Evolutionary conservation across 2,888 invertebrate species (phyloP).

Genomic region (Pharmacophagus antenor): DNA sequence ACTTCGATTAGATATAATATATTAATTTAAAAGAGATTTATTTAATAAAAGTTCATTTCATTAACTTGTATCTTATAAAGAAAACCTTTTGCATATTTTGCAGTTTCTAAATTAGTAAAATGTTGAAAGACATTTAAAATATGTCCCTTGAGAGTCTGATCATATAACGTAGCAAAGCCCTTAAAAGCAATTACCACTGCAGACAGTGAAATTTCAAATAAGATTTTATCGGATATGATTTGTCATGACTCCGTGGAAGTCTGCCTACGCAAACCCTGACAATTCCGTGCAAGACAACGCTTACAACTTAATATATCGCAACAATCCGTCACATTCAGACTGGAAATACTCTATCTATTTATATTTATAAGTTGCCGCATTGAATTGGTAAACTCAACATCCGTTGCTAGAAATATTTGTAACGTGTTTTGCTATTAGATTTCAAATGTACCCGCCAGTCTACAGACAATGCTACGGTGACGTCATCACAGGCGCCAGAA

Average conservation of each 20-base stretch:
- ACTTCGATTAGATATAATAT: no score
- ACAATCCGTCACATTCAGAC: background rate
- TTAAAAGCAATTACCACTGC: background rate
- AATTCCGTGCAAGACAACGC: background rate
- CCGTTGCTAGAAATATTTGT: conserved; percentile 29
- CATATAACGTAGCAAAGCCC: background rate
- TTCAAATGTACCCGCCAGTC: conserved; percentile 35
- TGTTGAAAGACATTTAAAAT: background rate
- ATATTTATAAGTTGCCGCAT: conserved; percentile 8
- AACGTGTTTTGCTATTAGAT: conserved; percentile 31
- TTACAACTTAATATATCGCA: conserved; percentile 3
- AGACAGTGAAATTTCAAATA: background rate
- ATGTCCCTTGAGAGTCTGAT: background rate
- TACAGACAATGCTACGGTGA: conserved; percentile 46
- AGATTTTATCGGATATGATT: background rate
- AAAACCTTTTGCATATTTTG: background rate
- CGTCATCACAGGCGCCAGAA: conserved; percentile 65
- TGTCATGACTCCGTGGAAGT: background rate
- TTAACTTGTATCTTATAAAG: background rate
- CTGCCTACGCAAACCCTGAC: background rate
- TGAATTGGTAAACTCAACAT: conserved; percentile 27
- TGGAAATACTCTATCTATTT: conserved; percentile 11
- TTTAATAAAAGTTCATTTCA: background rate
- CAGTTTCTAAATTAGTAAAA: background rate
- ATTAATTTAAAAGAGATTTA: background rate